Conservation (phyloP, 2,888 invertebrate species). For the Cephonodes hylas region DNA sequence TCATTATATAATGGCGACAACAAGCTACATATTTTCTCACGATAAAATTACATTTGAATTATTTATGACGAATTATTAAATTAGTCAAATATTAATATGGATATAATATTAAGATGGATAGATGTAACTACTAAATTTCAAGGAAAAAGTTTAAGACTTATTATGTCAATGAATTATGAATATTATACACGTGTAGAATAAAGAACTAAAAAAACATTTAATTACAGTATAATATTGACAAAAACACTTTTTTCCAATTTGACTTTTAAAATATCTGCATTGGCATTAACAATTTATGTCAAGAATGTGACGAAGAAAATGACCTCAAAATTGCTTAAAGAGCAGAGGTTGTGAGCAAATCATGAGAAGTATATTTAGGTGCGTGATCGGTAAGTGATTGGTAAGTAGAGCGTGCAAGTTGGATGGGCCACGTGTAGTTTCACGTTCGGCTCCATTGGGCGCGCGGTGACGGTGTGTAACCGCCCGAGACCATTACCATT, state of each 20-base stretch:
- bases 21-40: constrained; percentile 1
- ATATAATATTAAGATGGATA: background rate
- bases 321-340: no score
- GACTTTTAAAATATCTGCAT: no score
- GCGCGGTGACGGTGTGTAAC: constrained; percentile 45
- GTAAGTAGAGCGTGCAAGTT: constrained; percentile 63
- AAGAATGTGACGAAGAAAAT: no score
- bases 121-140: no score
- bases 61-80: background rate
- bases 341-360: background rate
- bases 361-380: background rate
- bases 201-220: no score
- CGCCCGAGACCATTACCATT: constrained; percentile 46
- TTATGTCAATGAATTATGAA: no score
- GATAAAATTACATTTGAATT: background rate
- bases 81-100: background rate
- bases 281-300: no score
- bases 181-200: no score
- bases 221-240: no score
- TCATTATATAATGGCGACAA: background rate
- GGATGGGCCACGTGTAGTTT: constrained; percentile 52
- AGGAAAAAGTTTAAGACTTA: no score
- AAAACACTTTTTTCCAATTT: no score
- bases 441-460: constrained; percentile 58
- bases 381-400: constrained; percentile 60